Evolutionary conservation across 2,888 invertebrate species (phyloP), one percentile per base, ranked within the genome.

Genomic region (Melanostoma mellinum): DNA sequence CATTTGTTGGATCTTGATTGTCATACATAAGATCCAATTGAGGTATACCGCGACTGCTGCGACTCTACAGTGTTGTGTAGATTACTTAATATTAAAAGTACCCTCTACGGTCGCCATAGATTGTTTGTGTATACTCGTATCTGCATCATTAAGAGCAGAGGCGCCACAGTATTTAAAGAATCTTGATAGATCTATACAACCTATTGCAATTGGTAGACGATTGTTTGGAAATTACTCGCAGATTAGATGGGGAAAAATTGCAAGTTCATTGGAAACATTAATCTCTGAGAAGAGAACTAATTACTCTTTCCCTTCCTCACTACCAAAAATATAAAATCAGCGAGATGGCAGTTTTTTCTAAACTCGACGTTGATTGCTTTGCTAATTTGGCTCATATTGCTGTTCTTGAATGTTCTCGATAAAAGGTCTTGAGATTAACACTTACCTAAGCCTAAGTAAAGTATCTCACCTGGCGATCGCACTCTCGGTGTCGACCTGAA

Each of bases 81-180:
- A 63, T 50, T 63, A 38, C 36, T 63, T 63, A 36, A 63, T 63
- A 48, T 48, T 48, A n/a, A 9, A 48, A 30, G 9, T 36, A 61
- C 10, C 44, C 9, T 20, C 20, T 46, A 36, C 42, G 42, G n/a
- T 33, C 6, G 44, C 33, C 10, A 33, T 9, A 20, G 20, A 20
- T 20, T 20, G 2, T 9, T 5, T 6, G 8, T 60, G 4, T 58
- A 10, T 56, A 8, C 38, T 40, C 38, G 60, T 36, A 44, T 46
- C 32, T 74, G 42, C 69, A 69, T 55, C 40, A 75, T 67, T 71
- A 68, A 33, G 55, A 71, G 75, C 20, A 30, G 40, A 72, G 85
- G 80, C 85, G 85, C 85, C 85, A 85, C 52, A 72, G 44, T 58
- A 80, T 72, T 85, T 85, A 72, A 85, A 30, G 38, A 77, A 71